phyloP scores from a whole-genome alignment of 2,113 vertebrate genomes.

The Chaetops frenatus region DNA sequence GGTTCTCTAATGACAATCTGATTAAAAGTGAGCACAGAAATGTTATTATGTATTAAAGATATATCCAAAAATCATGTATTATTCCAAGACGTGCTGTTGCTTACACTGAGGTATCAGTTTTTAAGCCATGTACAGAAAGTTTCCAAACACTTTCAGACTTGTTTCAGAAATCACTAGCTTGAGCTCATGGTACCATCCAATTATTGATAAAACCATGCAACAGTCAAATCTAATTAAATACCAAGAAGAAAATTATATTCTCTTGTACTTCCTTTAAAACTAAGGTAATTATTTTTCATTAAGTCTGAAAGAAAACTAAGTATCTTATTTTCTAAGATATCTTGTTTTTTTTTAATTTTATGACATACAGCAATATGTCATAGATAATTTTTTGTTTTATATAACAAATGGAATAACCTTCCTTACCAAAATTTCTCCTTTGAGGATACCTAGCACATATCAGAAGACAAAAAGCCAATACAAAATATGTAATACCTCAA shows the following conservation, averaged over 20 bases:
- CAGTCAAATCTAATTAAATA: neutral
- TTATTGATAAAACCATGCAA: neutral
- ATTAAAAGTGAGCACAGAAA: neutral
- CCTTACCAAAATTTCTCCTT: neutral
- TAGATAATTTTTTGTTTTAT: neutral
- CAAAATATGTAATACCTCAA: neutral
- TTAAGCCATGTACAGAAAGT: constrained; percentile 2
- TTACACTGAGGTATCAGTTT: constrained; percentile 10
- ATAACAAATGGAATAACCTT: neutral
- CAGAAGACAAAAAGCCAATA: neutral
- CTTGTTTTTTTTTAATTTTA: neutral
- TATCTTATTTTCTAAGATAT: neutral
- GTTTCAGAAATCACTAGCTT: neutral
- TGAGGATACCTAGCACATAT: neutral
- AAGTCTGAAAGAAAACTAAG: neutral
- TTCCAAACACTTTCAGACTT: constrained; percentile 40
- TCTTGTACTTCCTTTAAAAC: neutral
- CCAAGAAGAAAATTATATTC: neutral
- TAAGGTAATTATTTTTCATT: neutral
- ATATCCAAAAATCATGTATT: neutral
- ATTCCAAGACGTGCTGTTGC: neutral
- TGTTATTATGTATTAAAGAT: neutral
- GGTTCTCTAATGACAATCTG: neutral
- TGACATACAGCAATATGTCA: neutral
- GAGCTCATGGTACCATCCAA: neutral